phyloP scores from a whole-genome alignment of 1,140 invertebrate genomes.

The Drosophila tsacasi region DNA sequence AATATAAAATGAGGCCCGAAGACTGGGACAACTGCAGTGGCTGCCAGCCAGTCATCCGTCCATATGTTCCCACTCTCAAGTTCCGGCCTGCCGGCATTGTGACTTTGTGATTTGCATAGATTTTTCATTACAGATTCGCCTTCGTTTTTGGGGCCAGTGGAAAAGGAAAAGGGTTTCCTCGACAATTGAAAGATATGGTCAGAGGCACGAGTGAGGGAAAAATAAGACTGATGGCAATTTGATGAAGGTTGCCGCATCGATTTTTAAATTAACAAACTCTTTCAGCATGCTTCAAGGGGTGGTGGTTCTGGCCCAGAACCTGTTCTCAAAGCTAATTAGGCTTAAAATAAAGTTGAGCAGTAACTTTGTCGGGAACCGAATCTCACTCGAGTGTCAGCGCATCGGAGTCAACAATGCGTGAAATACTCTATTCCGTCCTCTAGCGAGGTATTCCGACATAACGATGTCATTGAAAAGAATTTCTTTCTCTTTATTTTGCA shows the following conservation, averaged over 20 bases:
- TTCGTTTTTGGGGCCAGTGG: constrained; percentile 22
- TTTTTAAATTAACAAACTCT: constrained; percentile 73
- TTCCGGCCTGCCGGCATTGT: constrained; percentile 24
- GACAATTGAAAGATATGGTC: constrained; percentile 22
- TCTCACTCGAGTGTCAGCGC: constrained; percentile 36
- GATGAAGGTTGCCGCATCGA: constrained; percentile 73
- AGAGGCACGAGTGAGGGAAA: constrained; percentile 25
- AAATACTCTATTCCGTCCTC: constrained; percentile 43
- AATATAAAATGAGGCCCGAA: constrained; percentile 71
- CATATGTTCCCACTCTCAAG: constrained; percentile 49
- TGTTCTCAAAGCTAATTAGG: constrained; percentile 63
- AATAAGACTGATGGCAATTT: constrained; percentile 73
- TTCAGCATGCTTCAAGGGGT: not conserved
- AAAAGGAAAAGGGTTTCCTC: constrained; percentile 39
- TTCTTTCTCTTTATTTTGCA: not conserved
- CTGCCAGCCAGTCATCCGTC: constrained; percentile 50
- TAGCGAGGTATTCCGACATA: not conserved
- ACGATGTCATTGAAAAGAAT: not conserved
- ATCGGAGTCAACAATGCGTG: constrained; percentile 71
- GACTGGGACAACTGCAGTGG: constrained; percentile 52
- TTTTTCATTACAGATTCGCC: constrained; percentile 76
- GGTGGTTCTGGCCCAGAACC: constrained; percentile 7
- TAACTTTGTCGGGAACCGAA: constrained; percentile 25
- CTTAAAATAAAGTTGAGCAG: constrained; percentile 53
- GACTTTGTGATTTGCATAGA: constrained; percentile 73